Conservation (phyloP, 2,113 vertebrate genomes). For the Hylia prasina region DNA sequence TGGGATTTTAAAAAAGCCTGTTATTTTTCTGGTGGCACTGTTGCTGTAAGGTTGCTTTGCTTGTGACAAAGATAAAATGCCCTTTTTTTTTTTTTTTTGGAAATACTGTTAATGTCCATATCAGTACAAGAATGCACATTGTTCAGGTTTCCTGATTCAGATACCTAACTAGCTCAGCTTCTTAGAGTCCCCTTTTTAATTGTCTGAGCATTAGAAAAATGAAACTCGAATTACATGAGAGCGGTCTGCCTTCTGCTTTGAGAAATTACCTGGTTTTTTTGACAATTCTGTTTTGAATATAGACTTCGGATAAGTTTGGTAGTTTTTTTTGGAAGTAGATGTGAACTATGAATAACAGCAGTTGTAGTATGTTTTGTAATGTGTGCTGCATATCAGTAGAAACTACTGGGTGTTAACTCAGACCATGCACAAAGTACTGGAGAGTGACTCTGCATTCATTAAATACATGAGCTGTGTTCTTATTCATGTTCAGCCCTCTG, state of each 20-base stretch:
- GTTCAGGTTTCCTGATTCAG: background rate
- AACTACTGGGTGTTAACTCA: background rate
- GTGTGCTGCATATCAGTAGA: background rate
- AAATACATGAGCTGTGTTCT: background rate
- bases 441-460: background rate
- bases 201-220: background rate
- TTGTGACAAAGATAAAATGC: background rate
- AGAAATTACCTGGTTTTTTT: background rate
- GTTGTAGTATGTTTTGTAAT: background rate
- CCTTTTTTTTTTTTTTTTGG: background rate
- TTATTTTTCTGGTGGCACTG: background rate
- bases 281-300: background rate
- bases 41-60: background rate
- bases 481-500: background rate
- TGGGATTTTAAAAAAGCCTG: background rate
- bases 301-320: background rate
- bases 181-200: background rate
- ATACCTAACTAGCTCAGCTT: background rate
- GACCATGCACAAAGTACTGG: background rate
- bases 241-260: background rate
- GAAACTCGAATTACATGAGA: background rate
- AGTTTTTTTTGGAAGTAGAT: background rate
- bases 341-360: background rate
- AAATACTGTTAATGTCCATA: background rate
- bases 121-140: background rate